Percentiles rank a stretch among this genome's conserved stretches.
Conservation (phyloP, 2,113 vertebrate genomes). For the Glaucomys volans region DNA sequence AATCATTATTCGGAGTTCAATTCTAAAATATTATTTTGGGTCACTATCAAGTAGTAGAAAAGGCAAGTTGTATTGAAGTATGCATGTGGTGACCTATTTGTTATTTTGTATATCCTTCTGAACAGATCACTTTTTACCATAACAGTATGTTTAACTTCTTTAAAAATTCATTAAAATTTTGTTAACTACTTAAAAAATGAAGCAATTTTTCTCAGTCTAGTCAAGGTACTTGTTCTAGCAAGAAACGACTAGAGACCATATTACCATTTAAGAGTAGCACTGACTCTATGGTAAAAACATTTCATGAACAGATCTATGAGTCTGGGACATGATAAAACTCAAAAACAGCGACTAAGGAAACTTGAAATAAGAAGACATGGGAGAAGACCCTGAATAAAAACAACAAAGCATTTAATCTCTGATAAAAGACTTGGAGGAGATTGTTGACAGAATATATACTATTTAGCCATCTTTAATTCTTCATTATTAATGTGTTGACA, state of each 20-base stretch:
- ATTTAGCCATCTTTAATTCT: neutral
- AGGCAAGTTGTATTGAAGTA: neutral
- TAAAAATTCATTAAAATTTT: neutral
- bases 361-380: neutral
- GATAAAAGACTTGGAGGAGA: neutral
- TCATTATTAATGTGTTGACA: neutral
- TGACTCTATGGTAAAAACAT: neutral
- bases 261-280: neutral
- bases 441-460: neutral
- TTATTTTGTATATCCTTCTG: neutral
- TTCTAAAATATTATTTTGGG: neutral
- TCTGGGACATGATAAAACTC: neutral
- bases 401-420: neutral
- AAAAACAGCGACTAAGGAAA: neutral
- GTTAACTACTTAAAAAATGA: neutral
- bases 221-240: neutral
- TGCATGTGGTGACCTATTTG: neutral
- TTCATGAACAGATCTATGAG: neutral
- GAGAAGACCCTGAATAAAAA: neutral
- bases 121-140: neutral
- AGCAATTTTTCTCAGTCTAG: neutral
- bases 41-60: neutral
- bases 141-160: neutral
- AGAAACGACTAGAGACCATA: neutral
- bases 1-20: slow-evolving; percentile 25